These are phyloP conservation scores for Drosophila niveifrons DNA, from an alignment of 2,888 invertebrate species.

Conservation along the genomic window DNA sequence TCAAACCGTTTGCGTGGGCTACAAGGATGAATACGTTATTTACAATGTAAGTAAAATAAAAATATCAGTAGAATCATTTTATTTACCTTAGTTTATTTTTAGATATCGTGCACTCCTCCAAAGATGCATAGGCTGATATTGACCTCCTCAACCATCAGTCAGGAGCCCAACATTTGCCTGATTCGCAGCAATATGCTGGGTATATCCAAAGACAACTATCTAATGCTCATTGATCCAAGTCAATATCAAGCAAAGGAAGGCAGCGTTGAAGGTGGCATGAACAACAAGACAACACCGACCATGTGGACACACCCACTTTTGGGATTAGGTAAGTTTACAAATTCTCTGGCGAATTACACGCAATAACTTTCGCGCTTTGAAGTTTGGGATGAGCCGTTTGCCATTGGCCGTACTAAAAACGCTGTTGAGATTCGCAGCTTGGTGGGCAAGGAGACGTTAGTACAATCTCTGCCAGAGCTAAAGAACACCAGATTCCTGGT, in stretches of 20 bases:
- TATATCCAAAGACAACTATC: conserved; percentile 94
- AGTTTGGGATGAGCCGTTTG: conserved; percentile 97
- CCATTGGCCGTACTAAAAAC: conserved; percentile 93
- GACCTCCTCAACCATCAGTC: conserved; percentile 91
- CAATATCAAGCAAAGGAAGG: conserved; percentile 84
- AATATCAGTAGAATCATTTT: not conserved
- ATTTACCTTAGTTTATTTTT: not conserved
- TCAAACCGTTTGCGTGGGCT: conserved; percentile 94
- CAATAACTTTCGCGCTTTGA: not conserved
- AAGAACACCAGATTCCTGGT: conserved; percentile 91
- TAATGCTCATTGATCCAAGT: conserved; percentile 93
- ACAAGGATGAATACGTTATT: conserved; percentile 92
- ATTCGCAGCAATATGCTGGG: conserved; percentile 91
- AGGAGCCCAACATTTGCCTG: conserved; percentile 93
- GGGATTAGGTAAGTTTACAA: conserved; percentile 72
- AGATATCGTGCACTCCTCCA: conserved; percentile 80
- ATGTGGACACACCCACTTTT: conserved; percentile 83
- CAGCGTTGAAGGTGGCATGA: conserved; percentile 43
- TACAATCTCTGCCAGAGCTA: conserved; percentile 92
- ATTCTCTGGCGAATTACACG: not conserved
- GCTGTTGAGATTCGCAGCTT: conserved; percentile 94
- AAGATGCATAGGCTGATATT: conserved; percentile 94
- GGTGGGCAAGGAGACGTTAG: conserved; percentile 88
- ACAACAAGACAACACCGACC: conserved; percentile 63
- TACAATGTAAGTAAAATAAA: conserved; percentile 88